These are phyloP conservation scores for Syrrhaptes paradoxus DNA, from an alignment of 2,113 vertebrate species.

Conservation along the genomic window DNA sequence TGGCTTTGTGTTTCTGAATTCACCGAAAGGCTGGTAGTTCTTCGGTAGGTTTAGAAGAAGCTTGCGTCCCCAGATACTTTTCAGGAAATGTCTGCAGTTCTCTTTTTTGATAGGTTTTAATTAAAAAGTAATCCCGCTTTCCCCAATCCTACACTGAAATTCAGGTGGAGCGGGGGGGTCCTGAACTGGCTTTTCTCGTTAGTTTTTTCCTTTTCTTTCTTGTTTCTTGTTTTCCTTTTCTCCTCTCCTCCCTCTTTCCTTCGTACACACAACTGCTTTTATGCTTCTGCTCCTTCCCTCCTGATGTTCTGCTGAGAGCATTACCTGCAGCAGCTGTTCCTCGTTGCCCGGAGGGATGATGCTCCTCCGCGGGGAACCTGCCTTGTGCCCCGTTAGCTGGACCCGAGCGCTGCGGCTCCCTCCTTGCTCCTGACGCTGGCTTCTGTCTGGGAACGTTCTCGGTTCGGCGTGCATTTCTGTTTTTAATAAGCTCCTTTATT, in stretches of 20 bases:
- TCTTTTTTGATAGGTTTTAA: background rate
- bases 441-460: background rate
- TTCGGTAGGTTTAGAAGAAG: background rate
- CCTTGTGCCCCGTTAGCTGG: fast-evolving
- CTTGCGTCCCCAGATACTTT: background rate
- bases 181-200: background rate
- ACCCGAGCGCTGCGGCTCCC: background rate
- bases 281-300: background rate
- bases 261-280: background rate
- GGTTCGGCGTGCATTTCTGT: background rate
- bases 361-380: background rate
- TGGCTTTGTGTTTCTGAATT: background rate
- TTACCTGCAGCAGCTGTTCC: background rate
- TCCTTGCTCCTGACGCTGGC: fast-evolving
- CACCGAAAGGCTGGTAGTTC: background rate
- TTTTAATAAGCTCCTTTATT: constrained; percentile 12
- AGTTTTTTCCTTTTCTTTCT: background rate
- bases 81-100: background rate
- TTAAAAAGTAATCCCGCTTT: background rate
- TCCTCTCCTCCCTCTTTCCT: fast-evolving
- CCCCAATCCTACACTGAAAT: background rate
- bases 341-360: fast-evolving
- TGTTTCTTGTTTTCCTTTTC: background rate
- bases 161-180: fast-evolving
- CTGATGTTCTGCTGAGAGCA: fast-evolving